phyloP scores from a whole-genome alignment of 2,113 vertebrate genomes.

The Neogobius melanostomus region DNA sequence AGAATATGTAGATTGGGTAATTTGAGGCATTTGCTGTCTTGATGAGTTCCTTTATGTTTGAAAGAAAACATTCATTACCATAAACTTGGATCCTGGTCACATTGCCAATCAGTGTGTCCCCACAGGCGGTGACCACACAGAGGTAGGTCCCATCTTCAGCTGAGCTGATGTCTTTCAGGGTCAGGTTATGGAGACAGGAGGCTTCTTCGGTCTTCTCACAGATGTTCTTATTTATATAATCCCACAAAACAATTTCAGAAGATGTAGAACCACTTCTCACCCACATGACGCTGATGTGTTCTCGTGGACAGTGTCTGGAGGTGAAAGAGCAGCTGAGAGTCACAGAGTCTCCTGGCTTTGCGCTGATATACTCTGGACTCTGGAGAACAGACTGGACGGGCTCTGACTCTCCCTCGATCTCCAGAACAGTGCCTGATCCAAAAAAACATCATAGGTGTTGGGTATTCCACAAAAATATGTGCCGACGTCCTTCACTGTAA shows the following conservation, averaged over 20 bases:
- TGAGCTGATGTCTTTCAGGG: neutral
- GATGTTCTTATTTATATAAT: neutral
- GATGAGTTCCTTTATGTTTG: too few relatives aligned
- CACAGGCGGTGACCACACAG: neutral
- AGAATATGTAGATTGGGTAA: too few relatives aligned
- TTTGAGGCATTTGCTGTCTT: too few relatives aligned
- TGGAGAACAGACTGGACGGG: conserved; percentile 7
- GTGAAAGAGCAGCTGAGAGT: neutral
- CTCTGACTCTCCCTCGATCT: conserved; percentile 5
- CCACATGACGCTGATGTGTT: neutral
- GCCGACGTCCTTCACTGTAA: neutral
- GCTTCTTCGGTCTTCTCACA: neutral
- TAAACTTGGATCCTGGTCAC: neutral
- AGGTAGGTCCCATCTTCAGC: neutral
- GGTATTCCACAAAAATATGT: neutral
- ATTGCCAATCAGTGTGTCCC: neutral
- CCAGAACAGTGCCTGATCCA: conserved; percentile 1
- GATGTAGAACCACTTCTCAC: neutral
- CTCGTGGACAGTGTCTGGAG: neutral
- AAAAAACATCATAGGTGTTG: neutral
- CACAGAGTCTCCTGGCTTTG: conserved; percentile 1
- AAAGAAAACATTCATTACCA: neutral
- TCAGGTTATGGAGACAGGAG: neutral
- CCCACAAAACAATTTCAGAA: neutral
- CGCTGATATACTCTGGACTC: conserved; percentile 1